phyloP scores from a whole-genome alignment of 2,888 invertebrate genomes.

The Eupithecia dodoneata region DNA sequence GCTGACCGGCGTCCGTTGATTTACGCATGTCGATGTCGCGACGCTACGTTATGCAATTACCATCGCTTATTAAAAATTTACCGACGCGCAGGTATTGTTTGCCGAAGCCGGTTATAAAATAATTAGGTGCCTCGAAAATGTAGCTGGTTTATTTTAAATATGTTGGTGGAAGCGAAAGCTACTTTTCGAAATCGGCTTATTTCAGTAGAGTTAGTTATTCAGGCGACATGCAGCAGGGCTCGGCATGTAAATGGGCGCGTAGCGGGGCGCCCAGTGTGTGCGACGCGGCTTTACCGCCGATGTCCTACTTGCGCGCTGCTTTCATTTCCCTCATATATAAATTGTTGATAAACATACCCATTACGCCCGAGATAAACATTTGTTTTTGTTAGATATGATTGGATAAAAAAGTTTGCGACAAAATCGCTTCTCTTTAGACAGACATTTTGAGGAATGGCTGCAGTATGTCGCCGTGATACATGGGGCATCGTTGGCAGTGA shows the following conservation, averaged over 20 bases:
- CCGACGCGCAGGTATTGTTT: conserved; percentile 48
- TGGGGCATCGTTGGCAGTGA: not conserved
- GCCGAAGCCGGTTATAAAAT: conserved; percentile 37
- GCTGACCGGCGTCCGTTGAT: conserved; percentile 71
- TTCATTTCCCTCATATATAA: conserved; percentile 46
- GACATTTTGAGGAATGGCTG: not conserved
- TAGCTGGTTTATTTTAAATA: conserved; percentile 7
- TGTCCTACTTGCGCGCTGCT: conserved; percentile 43
- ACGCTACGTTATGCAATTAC: conserved; percentile 79
- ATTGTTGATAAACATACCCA: conserved; percentile 45
- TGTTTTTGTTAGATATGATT: conserved; percentile 41
- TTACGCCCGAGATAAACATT: conserved; percentile 41
- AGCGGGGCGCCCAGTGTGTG: conserved; percentile 52
- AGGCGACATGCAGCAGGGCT: conserved; percentile 13
- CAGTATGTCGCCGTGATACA: not conserved
- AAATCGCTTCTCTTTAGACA: conserved; percentile 21
- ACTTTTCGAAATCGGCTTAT: conserved; percentile 12
- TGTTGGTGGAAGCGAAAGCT: conserved; percentile 5
- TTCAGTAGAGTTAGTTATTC: conserved; percentile 8
- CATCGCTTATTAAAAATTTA: conserved; percentile 80
- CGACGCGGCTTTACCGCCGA: conserved; percentile 47
- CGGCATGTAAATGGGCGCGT: conserved; percentile 57
- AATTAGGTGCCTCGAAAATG: conserved; percentile 9
- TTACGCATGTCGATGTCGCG: conserved; percentile 71
- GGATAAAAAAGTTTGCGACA: conserved; percentile 39